Base-by-base conservation (phyloP, 2,113 vertebrate species). In the Myiozetetes cayanensis region DNA sequence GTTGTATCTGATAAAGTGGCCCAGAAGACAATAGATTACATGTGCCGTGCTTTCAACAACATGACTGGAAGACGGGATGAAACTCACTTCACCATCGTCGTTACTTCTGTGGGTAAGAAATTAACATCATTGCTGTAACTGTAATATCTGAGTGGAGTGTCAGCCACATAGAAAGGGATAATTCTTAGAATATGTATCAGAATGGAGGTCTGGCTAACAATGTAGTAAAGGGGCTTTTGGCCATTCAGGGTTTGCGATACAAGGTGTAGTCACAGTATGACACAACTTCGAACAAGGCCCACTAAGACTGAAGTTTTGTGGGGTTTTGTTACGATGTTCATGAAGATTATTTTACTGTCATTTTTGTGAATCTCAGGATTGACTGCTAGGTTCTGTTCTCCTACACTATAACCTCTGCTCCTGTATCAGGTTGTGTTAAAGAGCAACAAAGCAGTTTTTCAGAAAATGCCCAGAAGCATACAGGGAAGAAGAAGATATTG, bases 11-110 rank as follows among this genome's bases (percentile, higher is more conserved):
- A 98, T 86, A 97, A 95, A 71, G 95, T 98, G 78, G 96, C 98
- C 44, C 98, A 98, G 91, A 98, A 97, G 86, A 98, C 98, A 8
- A 92, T 98, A 12, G 98, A 99, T 81, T 99, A 99, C 73, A 70
- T 98, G 92, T 99, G 99, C 91, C 93, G 98, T 8, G 99, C 99
- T 62, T 99, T 99, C 97, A 99, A 99, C 97, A 99, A 99, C 0
- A 63, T 98, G 81, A 99, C 99, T 3, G 98, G 99, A 76, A 99
- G 98, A 93, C 97, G 96, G 81, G 98, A 99, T 47, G 98, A 99
- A 98, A 97, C 98, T 81, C 98, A 96, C 59, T 99, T 99, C 90
- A 99, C 99, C 1, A 97, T 99, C 30, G 96, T 99, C 7, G 96
- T 99, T 96, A 98, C 98, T 72, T 98, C 98, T 67, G 90, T 98